Evolutionary conservation across 2,888 invertebrate genomes (phyloP).

Genomic region (Cremastinae sp.): DNA sequence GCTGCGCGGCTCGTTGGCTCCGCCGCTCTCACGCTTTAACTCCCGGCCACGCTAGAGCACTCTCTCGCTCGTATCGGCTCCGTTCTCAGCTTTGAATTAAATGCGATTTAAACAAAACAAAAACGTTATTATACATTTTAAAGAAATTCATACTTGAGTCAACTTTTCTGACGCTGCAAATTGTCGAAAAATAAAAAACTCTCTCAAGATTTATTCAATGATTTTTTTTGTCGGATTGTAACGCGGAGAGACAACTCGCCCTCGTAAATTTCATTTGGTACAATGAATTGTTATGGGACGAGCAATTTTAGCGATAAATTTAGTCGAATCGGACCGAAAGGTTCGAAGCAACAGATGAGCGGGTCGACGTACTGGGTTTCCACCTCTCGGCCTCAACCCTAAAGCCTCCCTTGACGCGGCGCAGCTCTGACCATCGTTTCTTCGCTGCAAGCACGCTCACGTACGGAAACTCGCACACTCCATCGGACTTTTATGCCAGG

Average conservation of each 20-base stretch:
- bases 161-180: too few species aligned
- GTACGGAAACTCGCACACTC: conserved; percentile 59
- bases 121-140: too few species aligned
- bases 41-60: conserved; percentile 36
- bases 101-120: too few species aligned
- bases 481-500: conserved; percentile 54
- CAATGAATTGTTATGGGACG: too few species aligned
- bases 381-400: conserved; percentile 50
- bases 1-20: conserved; percentile 38
- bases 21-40: conserved; percentile 55
- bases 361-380: conserved; percentile 71
- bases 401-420: conserved; percentile 39
- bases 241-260: too few species aligned
- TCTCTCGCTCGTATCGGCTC: not conserved
- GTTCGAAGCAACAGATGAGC: conserved; percentile 74
- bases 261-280: too few species aligned
- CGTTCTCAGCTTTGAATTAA: not conserved
- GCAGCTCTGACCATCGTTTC: conserved; percentile 41
- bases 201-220: too few species aligned
- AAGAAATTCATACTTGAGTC: too few species aligned
- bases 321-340: conserved; percentile 12
- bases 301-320: too few species aligned
- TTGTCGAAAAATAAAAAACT: too few species aligned
- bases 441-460: conserved; percentile 35
- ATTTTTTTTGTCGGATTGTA: too few species aligned